These are phyloP conservation scores for Sturnira hondurensis DNA, from an alignment of 2,113 vertebrate genomes.

Conservation along the genomic window DNA sequence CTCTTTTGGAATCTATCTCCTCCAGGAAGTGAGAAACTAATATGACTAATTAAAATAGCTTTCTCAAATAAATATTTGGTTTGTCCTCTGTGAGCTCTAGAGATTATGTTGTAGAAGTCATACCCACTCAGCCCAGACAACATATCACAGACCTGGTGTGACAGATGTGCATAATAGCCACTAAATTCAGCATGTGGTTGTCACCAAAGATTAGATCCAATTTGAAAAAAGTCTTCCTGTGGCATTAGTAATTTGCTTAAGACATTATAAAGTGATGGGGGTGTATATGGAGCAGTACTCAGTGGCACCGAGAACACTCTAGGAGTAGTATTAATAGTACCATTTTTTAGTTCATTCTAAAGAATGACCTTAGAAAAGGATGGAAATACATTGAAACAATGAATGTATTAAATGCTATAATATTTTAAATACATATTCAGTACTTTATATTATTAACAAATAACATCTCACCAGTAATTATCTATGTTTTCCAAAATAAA, in stretches of 20 bases:
- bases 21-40: not conserved
- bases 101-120: not conserved
- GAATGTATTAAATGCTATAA: not conserved
- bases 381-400: not conserved
- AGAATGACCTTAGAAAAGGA: not conserved
- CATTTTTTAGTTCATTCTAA: not conserved
- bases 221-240: not conserved
- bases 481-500: not conserved
- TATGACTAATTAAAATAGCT: not conserved
- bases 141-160: not conserved
- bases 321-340: not conserved
- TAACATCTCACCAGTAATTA: not conserved
- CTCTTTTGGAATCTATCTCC: not conserved
- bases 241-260: not conserved
- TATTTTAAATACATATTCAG: not conserved
- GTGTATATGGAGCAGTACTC: not conserved
- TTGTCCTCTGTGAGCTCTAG: not conserved
- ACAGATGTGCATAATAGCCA: not conserved
- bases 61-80: not conserved
- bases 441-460: not conserved
- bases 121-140: not conserved
- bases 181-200: not conserved
- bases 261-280: not conserved
- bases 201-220: not conserved
- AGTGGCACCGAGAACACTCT: not conserved